Evolutionary conservation across 2,113 vertebrate species (phyloP).

Genomic region (Hippopotamus amphibius): DNA sequence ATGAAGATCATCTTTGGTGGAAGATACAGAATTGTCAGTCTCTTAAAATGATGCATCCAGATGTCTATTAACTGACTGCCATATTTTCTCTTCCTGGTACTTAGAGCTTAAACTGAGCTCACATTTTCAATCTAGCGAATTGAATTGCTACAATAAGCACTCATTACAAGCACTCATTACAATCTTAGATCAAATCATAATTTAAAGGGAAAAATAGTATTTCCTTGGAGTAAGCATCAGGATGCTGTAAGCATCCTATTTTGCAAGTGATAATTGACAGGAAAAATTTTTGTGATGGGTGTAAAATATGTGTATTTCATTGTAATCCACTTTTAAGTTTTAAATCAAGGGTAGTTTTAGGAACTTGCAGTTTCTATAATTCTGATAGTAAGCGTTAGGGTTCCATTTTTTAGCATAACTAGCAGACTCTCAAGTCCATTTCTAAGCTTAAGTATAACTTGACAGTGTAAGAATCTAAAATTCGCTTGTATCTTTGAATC

Average conservation of each 20-base stretch:
- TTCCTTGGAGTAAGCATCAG: background rate
- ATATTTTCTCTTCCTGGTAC: background rate
- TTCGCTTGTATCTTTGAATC: background rate
- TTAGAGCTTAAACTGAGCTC: background rate
- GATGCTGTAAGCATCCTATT: background rate
- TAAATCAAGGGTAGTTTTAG: slow-evolving; percentile 28
- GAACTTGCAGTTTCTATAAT: background rate
- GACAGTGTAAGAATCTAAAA: background rate
- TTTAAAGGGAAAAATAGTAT: slow-evolving; percentile 27
- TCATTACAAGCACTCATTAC: background rate
- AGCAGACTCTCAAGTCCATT: background rate
- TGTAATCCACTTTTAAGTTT: background rate
- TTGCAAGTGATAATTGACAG: background rate
- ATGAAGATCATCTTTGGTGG: slow-evolving; percentile 1
- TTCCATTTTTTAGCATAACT: background rate
- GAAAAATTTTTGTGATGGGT: background rate
- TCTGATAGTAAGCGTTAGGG: background rate
- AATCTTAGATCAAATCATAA: slow-evolving; percentile 9
- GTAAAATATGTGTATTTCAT: slow-evolving; percentile 7
- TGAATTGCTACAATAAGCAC: background rate
- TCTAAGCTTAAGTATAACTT: background rate
- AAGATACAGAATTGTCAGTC: background rate
- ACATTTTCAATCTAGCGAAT: slow-evolving; percentile 29
- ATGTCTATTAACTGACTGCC: background rate
- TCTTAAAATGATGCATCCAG: background rate